Percentiles rank a stretch among this genome's conserved stretches.
Evolutionary conservation across 2,888 invertebrate genomes (phyloP).

Genomic region (Deilephila porcellus): DNA sequence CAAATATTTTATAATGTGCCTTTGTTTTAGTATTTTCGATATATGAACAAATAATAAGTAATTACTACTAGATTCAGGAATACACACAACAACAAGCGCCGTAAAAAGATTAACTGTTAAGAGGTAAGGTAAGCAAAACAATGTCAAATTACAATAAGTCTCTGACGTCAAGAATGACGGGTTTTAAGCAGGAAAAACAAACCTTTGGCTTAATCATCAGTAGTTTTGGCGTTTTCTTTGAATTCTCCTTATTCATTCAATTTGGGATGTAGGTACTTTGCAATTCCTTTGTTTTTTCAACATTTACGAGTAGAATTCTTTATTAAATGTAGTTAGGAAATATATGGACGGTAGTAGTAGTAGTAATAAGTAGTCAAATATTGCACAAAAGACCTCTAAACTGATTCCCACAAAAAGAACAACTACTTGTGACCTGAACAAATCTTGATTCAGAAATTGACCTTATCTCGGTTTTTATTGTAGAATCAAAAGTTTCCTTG

Average conservation of each 20-base stretch:
- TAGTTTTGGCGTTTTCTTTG: not conserved
- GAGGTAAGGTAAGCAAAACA: conserved; percentile 7
- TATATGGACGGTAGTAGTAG: too few relatives aligned
- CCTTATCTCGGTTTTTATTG: too few relatives aligned
- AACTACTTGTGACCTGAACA: too few relatives aligned
- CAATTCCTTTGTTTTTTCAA: too few relatives aligned
- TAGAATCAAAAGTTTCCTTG: too few relatives aligned
- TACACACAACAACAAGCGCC: not conserved
- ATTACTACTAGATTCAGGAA: not conserved
- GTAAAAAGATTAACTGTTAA: not conserved
- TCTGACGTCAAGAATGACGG: not conserved
- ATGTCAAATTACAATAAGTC: not conserved
- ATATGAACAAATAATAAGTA: not conserved
- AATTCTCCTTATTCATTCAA: not conserved
- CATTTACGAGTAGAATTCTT: not conserved
- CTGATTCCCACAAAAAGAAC: too few relatives aligned
- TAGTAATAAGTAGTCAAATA: too few relatives aligned
- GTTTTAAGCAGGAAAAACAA: conserved; percentile 9
- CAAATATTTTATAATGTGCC: too few relatives aligned
- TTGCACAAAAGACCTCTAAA: too few relatives aligned
- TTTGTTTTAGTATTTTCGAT: too few relatives aligned
- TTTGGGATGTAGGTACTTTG: not conserved
- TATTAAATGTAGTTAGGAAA: too few relatives aligned
- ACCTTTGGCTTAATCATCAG: not conserved
- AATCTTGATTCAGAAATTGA: too few relatives aligned